Evolutionary conservation across 2,888 invertebrate genomes (phyloP).

Genomic region (Melinaea marsaeus): DNA sequence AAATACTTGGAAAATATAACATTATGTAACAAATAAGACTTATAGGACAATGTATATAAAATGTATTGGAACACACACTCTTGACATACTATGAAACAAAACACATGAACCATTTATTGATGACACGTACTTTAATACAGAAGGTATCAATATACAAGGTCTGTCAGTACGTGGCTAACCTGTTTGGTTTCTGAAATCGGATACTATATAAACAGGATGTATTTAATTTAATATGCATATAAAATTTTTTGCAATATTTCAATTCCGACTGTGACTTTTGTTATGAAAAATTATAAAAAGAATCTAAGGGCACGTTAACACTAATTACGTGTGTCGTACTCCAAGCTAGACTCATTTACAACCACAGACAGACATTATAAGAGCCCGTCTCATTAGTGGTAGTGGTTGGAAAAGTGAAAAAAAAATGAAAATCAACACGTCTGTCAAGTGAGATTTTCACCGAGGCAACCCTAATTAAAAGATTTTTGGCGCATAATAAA

Average conservation of each 20-base stretch:
- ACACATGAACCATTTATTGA: too few species aligned
- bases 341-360: slow-evolving; percentile 32
- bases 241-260: too few species aligned
- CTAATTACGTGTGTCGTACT: slow-evolving; percentile 35
- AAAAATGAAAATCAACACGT: slow-evolving; percentile 31
- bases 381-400: slow-evolving; percentile 64
- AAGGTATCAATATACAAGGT: too few species aligned
- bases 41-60: neutral
- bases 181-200: too few species aligned
- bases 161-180: too few species aligned
- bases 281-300: neutral
- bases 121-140: too few species aligned
- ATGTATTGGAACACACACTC: neutral
- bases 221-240: too few species aligned
- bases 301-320: slow-evolving; percentile 22
- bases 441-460: slow-evolving; percentile 36
- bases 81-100: neutral
- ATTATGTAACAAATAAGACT: neutral
- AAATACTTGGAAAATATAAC: neutral
- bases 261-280: neutral
- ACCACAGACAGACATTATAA: slow-evolving; percentile 39
- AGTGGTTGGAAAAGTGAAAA: slow-evolving; percentile 39
- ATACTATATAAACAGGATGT: too few species aligned
- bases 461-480: slow-evolving; percentile 57
- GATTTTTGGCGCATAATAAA: slow-evolving; percentile 44